Evolutionary conservation across 2,113 vertebrate genomes (phyloP), one percentile per base, ranked within the genome.

Genomic region (Charina bottae): DNA sequence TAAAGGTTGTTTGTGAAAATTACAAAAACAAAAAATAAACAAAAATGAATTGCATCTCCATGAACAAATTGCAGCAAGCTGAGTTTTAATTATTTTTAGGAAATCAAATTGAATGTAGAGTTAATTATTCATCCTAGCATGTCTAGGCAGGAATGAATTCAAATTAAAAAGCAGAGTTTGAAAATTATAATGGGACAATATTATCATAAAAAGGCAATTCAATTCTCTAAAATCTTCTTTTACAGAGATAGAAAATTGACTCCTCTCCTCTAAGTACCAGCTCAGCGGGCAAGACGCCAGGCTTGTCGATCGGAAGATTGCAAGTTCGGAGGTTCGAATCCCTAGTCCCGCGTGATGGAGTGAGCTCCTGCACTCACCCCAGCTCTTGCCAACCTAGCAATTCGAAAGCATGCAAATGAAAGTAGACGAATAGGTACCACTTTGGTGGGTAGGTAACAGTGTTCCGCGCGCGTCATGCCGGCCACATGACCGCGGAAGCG

Each of bases 41-140:
- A 88, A 4, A 49, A 60, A 21, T 92, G 90, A 90, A 90, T 90
- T 53, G 86, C 64, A 92, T 88, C 64, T 83, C 64, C 37, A 59
- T 92, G 53, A 78, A 88, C 24, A 28, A 59, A 46, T 83, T 83
- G 54, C 86, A 59, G 26, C 49, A 42, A 83, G 42, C 91, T 92
- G 26, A 60, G 42, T 33, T 88, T 92, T 88, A 88, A 88, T 92
- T 87, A 87, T 87, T 86, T 92, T 92, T 83, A 83, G 91, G 85
- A 88, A 88, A 92, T 88, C 58, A 87, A 60, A 92, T 59, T 15
- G 55, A 88, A 92, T 37, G 72, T 68, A 83, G 24, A 49, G 87
- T 88, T 92, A 60, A 92, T 92, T 83, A 88, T 92, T 83, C 86
- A 92, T 92, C 26, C 55, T 59, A 88, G 91, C 55, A 59, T 60